A percentile compares a stretch with the other conserved stretches of the same genome.
Evolutionary conservation across 2,113 vertebrate species (phyloP).

Genomic region (Dasyornis broadbenti): DNA sequence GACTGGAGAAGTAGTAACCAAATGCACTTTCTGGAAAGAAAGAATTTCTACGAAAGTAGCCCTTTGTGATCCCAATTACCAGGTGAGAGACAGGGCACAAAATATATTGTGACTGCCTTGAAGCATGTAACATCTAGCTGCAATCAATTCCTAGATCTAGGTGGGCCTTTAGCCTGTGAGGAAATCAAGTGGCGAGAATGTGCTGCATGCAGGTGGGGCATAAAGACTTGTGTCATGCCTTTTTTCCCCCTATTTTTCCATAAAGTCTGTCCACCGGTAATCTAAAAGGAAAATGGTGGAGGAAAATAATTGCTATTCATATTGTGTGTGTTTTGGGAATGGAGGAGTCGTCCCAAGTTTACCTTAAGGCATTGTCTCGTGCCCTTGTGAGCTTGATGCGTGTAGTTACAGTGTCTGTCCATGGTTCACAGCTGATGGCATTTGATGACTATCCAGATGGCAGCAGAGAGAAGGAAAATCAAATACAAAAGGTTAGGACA

Average conservation of each 20-base stretch:
- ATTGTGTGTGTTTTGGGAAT: background rate
- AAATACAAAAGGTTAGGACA: background rate
- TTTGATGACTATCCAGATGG: background rate
- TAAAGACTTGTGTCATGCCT: background rate
- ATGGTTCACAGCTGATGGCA: background rate
- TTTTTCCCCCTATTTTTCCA: background rate
- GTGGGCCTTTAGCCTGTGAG: background rate
- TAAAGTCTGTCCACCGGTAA: background rate
- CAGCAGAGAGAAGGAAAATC: background rate
- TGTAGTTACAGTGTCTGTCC: background rate
- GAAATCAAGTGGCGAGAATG: background rate
- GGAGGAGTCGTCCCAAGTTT: background rate
- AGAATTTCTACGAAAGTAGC: background rate
- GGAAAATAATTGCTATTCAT: background rate
- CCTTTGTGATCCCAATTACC: background rate
- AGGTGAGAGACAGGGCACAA: fast-evolving
- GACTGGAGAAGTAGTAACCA: background rate
- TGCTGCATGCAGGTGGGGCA: background rate
- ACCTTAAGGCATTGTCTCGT: background rate
- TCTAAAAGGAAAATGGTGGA: background rate
- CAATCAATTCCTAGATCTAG: background rate
- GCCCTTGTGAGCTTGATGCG: fast-evolving
- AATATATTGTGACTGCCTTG: background rate
- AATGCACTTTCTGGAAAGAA: background rate
- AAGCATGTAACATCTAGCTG: background rate